Conservation (phyloP, 2,113 vertebrate genomes). For the Hyla sarda region DNA sequence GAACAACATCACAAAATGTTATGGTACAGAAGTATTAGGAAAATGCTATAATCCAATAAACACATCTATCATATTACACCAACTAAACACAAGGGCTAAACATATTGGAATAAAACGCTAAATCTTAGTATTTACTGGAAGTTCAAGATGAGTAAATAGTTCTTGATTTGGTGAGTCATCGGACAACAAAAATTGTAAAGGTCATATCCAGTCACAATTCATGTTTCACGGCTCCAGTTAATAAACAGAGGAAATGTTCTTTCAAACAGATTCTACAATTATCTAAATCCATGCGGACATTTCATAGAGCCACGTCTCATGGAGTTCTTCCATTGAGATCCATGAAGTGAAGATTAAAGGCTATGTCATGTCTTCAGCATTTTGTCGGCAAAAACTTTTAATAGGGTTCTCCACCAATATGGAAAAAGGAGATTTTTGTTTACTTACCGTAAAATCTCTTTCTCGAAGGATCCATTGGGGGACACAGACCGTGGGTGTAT, state of each 20-base stretch:
- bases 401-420: not conserved
- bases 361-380: not conserved
- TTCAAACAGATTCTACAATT: not conserved
- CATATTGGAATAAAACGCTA: not conserved
- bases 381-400: not conserved
- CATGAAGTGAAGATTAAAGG: not conserved
- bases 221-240: not conserved
- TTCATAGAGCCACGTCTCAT: not conserved
- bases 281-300: not conserved
- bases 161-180: conserved; percentile 28
- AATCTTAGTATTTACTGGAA: conserved; percentile 49
- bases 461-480: too few relatives aligned
- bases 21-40: not conserved
- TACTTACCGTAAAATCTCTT: too few relatives aligned
- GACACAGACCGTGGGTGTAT: too few relatives aligned
- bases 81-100: not conserved
- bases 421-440: too few relatives aligned
- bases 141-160: conserved; percentile 26
- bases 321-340: not conserved
- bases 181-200: conserved; percentile 19
- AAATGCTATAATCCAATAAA: not conserved
- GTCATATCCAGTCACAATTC: conserved; percentile 17
- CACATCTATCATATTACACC: conserved; percentile 17
- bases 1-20: not conserved
- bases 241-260: not conserved